Base-by-base conservation (phyloP, 2,888 invertebrate genomes). In the Neoaliturus tenellus region DNA sequence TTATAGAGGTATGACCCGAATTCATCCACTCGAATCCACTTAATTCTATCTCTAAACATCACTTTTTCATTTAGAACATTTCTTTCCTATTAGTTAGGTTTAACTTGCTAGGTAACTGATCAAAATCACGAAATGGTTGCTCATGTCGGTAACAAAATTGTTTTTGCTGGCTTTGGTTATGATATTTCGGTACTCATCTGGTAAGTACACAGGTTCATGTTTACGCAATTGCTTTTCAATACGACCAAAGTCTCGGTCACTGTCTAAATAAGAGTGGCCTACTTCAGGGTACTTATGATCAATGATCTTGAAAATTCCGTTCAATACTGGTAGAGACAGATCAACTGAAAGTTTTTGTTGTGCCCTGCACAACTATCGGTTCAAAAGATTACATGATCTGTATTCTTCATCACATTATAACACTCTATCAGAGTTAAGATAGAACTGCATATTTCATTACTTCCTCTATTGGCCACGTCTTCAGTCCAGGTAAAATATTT, bases 281-380 rank as follows among this genome's bases (percentile, higher is more conserved):
- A 89, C 89, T 85, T 88, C 88, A 5, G 89, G 89, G 86, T 89
- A 89, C 85, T 89, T 89, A 84, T 89, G 88, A 48, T 89, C 88
- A 33, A 88, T 88, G 12, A 84, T 81, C 83, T 88, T 86, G 84
- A 88, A 88, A 69, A 85, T 85, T 44, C 87, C 71, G 39, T 86
- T 44, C 55, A 86, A 44, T 85, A 85, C 67, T 85, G 85, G 23
- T 83, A 85, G 14, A 80, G 25, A 25, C 44, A 85, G 35, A 85
- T 80, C 8, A 85, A 41, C 17, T 23, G 33, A 83, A 85, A 80
- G 44, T 85, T 83, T 55, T 85, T 81, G 71, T 86, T 86, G 62
- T 85, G 81, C 20, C 82, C 85, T 51, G 80, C 20, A 75, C 82
- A 85, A 17, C 80, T 85, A 62, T 85, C 82, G 10, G 78, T 81